These are phyloP conservation scores for Chesias legatella DNA, from an alignment of 2,888 invertebrate species.

Conservation along the genomic window DNA sequence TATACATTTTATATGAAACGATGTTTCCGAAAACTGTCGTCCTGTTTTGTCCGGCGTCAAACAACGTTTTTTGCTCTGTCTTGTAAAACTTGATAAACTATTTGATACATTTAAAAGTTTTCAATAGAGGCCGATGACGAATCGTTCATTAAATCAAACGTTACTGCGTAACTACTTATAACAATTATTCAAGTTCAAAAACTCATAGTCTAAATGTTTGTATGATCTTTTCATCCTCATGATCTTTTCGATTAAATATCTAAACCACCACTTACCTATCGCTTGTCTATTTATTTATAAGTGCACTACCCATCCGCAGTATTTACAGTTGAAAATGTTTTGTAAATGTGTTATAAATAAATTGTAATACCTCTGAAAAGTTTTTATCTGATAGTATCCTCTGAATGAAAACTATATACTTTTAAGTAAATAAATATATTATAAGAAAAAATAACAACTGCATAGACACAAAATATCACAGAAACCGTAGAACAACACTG, in stretches of 20 bases:
- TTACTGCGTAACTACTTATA: background rate
- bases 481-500: conserved; percentile 11
- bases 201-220: no score
- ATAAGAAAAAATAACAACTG: background rate
- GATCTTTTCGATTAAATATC: conserved; percentile 14
- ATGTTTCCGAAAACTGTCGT: no score
- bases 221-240: background rate
- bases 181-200: background rate
- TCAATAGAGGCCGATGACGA: no score
- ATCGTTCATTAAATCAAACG: background rate
- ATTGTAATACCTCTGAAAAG: conserved; percentile 52
- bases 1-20: no score
- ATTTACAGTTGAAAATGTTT: conserved; percentile 49
- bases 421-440: background rate
- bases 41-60: no score
- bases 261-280: conserved; percentile 36
- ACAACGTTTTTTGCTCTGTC: no score
- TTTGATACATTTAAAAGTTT: no score
- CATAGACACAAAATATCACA: conserved; percentile 3
- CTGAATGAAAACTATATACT: conserved; percentile 2
- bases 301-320: conserved; percentile 40
- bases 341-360: conserved; percentile 52
- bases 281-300: conserved; percentile 28
- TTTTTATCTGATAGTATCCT: conserved; percentile 31
- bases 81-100: no score